Evolutionary conservation across 1,140 invertebrate species (phyloP).

Genomic region (Coenobita brevimanus): DNA sequence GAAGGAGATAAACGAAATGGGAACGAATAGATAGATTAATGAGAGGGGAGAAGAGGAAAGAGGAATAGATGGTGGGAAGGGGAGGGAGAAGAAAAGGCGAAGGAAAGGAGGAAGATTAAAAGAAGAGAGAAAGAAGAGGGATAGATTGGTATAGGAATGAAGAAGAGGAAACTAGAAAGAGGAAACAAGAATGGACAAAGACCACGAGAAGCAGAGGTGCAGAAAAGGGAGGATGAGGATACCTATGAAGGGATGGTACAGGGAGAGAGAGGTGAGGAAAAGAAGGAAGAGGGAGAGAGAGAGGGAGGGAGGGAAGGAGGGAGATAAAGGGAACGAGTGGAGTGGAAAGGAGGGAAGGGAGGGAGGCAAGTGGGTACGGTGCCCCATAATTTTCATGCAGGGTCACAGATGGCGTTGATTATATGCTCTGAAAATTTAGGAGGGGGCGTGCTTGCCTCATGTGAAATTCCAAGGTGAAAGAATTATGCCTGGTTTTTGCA

Average conservation of each 20-base stretch:
- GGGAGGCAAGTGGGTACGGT: conserved; percentile 33
- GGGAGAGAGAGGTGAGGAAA: too few species aligned
- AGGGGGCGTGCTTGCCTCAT: conserved; percentile 62
- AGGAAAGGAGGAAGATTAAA: not conserved
- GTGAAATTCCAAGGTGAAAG: conserved; percentile 54
- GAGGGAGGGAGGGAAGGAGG: conserved; percentile 12
- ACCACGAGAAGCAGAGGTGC: too few species aligned
- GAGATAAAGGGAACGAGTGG: not conserved
- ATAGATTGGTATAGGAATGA: too few species aligned
- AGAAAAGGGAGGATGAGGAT: too few species aligned
- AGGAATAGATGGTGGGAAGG: not conserved
- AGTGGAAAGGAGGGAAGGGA: not conserved
- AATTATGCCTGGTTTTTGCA: conserved; percentile 58
- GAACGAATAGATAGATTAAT: too few species aligned
- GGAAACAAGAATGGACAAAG: too few species aligned
- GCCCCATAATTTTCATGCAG: conserved; percentile 58
- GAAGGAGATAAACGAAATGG: too few species aligned
- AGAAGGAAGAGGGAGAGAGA: conserved; percentile 8
- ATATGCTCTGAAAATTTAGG: conserved; percentile 60
- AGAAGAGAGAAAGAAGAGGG: not conserved
- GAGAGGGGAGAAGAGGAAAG: not conserved
- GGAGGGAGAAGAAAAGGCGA: not conserved
- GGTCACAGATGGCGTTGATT: conserved; percentile 66
- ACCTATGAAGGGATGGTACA: too few species aligned
- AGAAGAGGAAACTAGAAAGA: not conserved